Evolutionary conservation across 1,140 invertebrate species (phyloP).

Genomic region (Hydropsyche tenuis): DNA sequence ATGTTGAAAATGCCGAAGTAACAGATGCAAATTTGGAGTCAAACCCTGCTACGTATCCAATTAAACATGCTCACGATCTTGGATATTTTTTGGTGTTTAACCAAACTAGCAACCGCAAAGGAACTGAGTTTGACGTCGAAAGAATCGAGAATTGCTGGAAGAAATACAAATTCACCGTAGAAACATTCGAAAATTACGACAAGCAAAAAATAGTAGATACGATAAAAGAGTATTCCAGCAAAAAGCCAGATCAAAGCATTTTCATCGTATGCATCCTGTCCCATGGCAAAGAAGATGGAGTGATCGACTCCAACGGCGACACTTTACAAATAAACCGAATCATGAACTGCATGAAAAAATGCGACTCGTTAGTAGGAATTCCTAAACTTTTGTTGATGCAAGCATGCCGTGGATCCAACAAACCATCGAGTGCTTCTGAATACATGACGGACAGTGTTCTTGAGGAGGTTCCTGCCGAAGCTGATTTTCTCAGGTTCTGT

Average conservation of each 20-base stretch:
- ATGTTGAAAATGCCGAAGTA: background rate
- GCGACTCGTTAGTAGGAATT: background rate
- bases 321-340: background rate
- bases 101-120: background rate
- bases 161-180: background rate
- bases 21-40: background rate
- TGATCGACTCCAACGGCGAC: background rate
- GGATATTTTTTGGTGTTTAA: background rate
- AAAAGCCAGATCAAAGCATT: background rate
- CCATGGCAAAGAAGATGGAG: background rate
- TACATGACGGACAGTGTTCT: background rate
- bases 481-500: background rate
- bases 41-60: background rate
- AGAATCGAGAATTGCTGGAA: background rate
- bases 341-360: background rate
- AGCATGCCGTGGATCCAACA: background rate
- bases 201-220: background rate
- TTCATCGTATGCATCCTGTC: background rate
- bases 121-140: background rate
- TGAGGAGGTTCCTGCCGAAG: background rate
- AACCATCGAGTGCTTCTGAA: background rate
- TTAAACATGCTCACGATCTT: background rate
- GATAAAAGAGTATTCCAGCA: background rate
- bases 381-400: conserved; percentile 15
- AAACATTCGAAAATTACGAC: background rate